These are phyloP conservation scores for Lonchura striata DNA, from an alignment of 2,113 vertebrate species.

Conservation along the genomic window DNA sequence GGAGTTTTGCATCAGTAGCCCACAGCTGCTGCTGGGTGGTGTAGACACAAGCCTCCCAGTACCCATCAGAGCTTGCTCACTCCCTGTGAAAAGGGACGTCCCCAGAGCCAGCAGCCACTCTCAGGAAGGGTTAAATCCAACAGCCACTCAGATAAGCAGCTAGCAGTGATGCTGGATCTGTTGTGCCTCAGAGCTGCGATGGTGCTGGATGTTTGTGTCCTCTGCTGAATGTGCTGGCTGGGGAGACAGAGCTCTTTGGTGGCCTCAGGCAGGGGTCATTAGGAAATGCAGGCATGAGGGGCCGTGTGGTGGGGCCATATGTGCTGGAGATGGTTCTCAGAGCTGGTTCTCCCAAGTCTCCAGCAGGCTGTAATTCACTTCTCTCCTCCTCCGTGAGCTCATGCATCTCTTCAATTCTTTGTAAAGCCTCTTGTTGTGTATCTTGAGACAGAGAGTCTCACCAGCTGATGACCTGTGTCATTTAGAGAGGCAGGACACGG, in stretches of 20 bases:
- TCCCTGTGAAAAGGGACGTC: background rate
- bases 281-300: background rate
- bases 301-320: fast-evolving
- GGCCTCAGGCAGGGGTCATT: background rate
- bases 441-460: background rate
- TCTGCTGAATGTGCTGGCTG: background rate
- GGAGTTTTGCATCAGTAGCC: background rate
- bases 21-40: background rate
- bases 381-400: background rate
- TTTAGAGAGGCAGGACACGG: background rate
- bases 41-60: background rate
- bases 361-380: background rate
- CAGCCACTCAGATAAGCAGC: background rate
- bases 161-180: background rate
- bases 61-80: background rate
- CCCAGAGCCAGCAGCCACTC: background rate
- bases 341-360: background rate
- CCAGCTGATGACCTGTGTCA: background rate
- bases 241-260: background rate
- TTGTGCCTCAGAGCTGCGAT: background rate
- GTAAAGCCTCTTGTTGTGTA: background rate
- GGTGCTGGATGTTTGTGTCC: background rate
- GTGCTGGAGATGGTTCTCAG: background rate
- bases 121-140: background rate
- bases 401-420: background rate